Base-by-base conservation (phyloP, 2,888 invertebrate genomes). In the Drosophila demipolita region DNA sequence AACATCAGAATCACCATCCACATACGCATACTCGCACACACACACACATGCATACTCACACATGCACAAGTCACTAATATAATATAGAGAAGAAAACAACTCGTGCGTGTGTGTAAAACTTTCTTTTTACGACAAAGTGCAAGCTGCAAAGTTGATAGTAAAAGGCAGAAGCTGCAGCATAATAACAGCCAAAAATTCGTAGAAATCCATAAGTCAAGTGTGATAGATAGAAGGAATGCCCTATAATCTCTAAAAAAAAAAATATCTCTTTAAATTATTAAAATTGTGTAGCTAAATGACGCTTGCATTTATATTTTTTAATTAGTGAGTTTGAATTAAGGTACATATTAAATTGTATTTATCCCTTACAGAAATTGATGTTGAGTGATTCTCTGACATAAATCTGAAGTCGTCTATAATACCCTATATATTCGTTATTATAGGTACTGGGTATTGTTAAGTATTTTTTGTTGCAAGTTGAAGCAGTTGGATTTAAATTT, bases 121-220 rank as follows among this genome's bases (percentile, higher is more conserved):
- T 85, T 88, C 88, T 85, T 85, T 85, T 85, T 88, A 88, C 88
- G 88, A 88, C 85, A 83, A 78, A 85, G 80, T 80, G 88, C 82
- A 85, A 73, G 85, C 86, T 62, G 83, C 75, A 88, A 88, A 85
- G 86, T 85, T 85, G 82, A 87, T 83, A 77, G 83, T 71, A 76
- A 68, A 75, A 76, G 79, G 81, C 79, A 70, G 52, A 61, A 70
- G 67, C 67, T 68, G 71, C 61, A 55, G 38, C 50, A 54, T 57
- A 67, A 58, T 67, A 73, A 66, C 62, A 70, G 59, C 62, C 48
- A 55, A 55, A 45, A 55, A 50, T 48, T 36, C 53, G 11, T 40
- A 50, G 23, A 12, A 20, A 12, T 32, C 32, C n/a, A 32, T 36
- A n/a, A 36, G 20, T 15, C 26, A 53, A 26, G 26, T 32, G 49